phyloP scores from a whole-genome alignment of 2,888 invertebrate genomes.

The Himalopsyche kuldschensis region DNA sequence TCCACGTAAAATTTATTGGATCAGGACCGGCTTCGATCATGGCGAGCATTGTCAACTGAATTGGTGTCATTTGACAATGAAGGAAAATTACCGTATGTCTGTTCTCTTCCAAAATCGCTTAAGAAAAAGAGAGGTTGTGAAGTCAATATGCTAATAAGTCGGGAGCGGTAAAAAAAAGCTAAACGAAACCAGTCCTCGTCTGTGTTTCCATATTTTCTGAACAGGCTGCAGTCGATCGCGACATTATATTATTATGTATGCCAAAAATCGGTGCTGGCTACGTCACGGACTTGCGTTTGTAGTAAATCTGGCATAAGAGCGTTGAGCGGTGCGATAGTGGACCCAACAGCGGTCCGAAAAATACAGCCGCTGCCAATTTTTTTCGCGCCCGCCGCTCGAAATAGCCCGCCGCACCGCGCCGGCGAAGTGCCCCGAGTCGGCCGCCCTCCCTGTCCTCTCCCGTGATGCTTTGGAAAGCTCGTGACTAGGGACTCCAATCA shows the following conservation, averaged over 20 bases:
- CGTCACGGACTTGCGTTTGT: not conserved
- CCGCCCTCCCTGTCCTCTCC: not conserved
- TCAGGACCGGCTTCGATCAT: too few species aligned
- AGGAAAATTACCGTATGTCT: too few species aligned
- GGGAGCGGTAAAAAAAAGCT: too few species aligned
- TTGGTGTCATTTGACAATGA: too few species aligned
- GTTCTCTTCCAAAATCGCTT: too few species aligned
- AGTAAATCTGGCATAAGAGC: not conserved
- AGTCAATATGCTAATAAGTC: too few species aligned
- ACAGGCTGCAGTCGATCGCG: not conserved
- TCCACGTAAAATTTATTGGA: too few species aligned
- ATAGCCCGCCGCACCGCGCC: not conserved
- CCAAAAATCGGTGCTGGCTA: not conserved
- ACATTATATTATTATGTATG: not conserved
- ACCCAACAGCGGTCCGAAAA: not conserved
- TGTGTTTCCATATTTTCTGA: not conserved
- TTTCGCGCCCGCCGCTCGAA: not conserved
- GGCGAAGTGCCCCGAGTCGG: not conserved
- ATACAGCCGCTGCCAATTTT: not conserved
- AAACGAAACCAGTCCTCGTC: too few species aligned
- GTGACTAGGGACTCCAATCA: too few species aligned
- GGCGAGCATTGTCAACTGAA: too few species aligned
- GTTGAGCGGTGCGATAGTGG: not conserved
- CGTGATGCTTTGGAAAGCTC: not conserved
- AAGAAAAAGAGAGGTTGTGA: too few species aligned